Conservation (phyloP, 30 jellyfish, hydroid and myxozoan genomes). For the Pseudorhiza aurosa region DNA sequence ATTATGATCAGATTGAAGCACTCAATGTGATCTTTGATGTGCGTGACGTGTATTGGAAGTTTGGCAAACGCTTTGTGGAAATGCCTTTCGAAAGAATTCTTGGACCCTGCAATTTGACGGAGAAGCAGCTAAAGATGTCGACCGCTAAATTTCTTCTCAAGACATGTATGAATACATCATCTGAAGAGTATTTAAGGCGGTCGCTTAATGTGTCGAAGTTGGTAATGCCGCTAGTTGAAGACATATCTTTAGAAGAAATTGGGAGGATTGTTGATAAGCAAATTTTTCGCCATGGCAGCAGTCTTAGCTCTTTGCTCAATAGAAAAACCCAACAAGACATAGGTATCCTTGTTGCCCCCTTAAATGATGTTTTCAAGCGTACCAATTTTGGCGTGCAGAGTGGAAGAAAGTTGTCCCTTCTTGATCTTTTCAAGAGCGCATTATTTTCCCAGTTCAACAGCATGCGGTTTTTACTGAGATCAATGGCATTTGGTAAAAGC, state of each 20-base stretch:
- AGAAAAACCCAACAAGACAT: neutral
- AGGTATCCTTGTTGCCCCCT: constrained; percentile 9
- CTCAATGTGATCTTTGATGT: neutral
- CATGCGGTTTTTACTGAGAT: neutral
- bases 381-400: neutral
- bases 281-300: neutral
- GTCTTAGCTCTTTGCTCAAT: neutral
- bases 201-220: neutral
- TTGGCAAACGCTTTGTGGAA: constrained; percentile 11
- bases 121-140: neutral
- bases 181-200: neutral
- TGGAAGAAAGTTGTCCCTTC: constrained; percentile 9
- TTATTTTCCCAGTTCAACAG: neutral
- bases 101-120: neutral
- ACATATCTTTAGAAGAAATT: constrained; percentile 7
- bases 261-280: constrained; percentile 9
- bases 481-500: neutral
- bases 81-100: neutral
- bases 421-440: constrained; percentile 7
- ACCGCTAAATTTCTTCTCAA: neutral
- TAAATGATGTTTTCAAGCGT: constrained; percentile 19
- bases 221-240: neutral
- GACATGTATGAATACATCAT: neutral
- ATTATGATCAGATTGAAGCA: neutral
- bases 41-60: neutral